Conservation (phyloP, 2,888 invertebrate genomes). For the Platerodrilus igneus region DNA sequence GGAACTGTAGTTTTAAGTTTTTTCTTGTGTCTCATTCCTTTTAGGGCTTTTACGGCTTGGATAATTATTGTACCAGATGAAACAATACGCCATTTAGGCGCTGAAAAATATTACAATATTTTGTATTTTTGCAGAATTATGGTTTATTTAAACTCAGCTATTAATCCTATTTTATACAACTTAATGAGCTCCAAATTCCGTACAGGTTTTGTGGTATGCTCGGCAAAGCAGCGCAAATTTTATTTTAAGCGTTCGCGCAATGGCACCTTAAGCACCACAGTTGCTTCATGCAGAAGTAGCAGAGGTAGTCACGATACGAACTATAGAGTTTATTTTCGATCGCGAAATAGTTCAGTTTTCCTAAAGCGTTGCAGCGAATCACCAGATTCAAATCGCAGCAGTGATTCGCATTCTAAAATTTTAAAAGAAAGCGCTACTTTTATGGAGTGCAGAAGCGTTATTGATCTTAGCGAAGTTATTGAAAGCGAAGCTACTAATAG, state of each 20-base stretch:
- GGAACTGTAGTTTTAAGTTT: conserved; percentile 83
- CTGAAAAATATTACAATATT: conserved; percentile 76
- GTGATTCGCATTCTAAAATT: conserved; percentile 37
- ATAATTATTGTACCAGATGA: conserved; percentile 73
- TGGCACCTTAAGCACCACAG: conserved; percentile 57
- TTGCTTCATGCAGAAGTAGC: conserved; percentile 47
- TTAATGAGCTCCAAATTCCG: conserved; percentile 89
- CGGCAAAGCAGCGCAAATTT: conserved; percentile 51
- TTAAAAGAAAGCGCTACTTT: conserved; percentile 22
- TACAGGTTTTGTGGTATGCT: conserved; percentile 69
- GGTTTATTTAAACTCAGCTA: conserved; percentile 84
- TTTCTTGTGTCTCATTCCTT: conserved; percentile 83
- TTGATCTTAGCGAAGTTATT: conserved; percentile 9
- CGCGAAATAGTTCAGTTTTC: conserved; percentile 38
- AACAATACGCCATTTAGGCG: conserved; percentile 61
- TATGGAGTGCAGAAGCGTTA: conserved; percentile 7
- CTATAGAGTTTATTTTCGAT: conserved; percentile 40
- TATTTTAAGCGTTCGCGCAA: conserved; percentile 49
- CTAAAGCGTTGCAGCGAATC: conserved; percentile 41
- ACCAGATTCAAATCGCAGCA: conserved; percentile 57
- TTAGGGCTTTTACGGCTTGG: conserved; percentile 78
- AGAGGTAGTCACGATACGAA: conserved; percentile 37
- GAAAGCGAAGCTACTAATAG: conserved; percentile 7
- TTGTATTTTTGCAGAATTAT: conserved; percentile 81
- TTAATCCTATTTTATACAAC: conserved; percentile 89